Evolutionary conservation across 2,888 invertebrate genomes (phyloP).

Genomic region (Amiota minor): DNA sequence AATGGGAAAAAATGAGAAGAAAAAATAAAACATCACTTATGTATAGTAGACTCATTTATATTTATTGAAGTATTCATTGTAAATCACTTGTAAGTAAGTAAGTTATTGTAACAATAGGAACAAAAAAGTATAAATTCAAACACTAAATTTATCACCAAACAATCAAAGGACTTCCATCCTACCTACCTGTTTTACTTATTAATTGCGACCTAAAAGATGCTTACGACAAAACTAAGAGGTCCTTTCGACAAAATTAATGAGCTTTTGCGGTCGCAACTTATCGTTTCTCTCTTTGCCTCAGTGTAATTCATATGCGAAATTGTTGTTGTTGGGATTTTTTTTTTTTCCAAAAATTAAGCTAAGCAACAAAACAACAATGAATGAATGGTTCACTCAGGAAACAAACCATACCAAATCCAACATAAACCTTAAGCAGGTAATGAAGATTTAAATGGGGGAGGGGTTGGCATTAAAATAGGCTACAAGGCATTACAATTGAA

Average conservation of each 20-base stretch:
- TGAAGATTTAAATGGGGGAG: too few species aligned
- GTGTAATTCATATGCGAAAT: neutral
- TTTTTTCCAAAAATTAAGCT: neutral
- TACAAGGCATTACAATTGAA: too few species aligned
- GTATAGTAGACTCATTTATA: too few species aligned
- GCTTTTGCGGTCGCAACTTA: neutral
- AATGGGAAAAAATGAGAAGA: too few species aligned
- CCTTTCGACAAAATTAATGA: slow-evolving; percentile 13
- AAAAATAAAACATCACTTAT: too few species aligned
- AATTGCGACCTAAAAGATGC: slow-evolving; percentile 19
- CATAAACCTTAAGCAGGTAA: too few species aligned
- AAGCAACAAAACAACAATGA: neutral
- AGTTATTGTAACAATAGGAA: too few species aligned
- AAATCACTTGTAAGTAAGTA: too few species aligned
- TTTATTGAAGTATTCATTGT: too few species aligned
- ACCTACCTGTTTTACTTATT: slow-evolving; percentile 25
- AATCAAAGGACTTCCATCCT: too few species aligned
- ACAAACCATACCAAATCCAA: neutral
- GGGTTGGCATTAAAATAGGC: too few species aligned
- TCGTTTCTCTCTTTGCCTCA: neutral
- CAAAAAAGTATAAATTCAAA: neutral
- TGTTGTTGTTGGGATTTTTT: too few species aligned
- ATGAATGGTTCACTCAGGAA: neutral
- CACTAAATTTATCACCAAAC: slow-evolving; percentile 1
- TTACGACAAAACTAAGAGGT: slow-evolving; percentile 12